Conservation (phyloP, 2,113 vertebrate genomes). For the Rhipidura dahli region DNA sequence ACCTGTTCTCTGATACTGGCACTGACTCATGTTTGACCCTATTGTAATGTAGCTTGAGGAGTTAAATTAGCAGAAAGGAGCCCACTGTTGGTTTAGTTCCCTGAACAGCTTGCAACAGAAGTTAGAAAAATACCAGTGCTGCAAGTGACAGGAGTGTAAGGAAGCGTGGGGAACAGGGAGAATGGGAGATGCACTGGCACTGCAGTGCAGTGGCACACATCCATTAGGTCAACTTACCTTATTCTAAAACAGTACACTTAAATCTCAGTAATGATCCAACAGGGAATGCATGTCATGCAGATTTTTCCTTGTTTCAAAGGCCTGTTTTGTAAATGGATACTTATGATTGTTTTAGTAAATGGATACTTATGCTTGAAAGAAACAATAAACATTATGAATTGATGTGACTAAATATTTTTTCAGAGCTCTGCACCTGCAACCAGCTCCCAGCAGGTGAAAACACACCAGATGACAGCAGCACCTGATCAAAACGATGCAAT, state of each 20-base stretch:
- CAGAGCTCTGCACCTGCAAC: slow-evolving; percentile 80
- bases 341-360: background rate
- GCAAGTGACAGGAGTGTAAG: background rate
- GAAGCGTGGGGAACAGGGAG: background rate
- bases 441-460: slow-evolving; percentile 83
- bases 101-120: background rate
- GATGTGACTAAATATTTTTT: slow-evolving; percentile 42
- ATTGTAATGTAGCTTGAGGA: background rate
- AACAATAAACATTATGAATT: background rate
- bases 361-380: background rate
- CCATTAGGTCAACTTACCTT: background rate
- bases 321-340: background rate
- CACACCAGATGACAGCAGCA: slow-evolving; percentile 78
- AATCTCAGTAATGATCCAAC: background rate
- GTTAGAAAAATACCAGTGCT: background rate
- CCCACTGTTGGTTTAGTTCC: background rate
- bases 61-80: background rate
- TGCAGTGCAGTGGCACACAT: background rate
- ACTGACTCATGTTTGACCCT: accelerated
- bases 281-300: background rate
- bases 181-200: background rate
- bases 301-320: background rate
- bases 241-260: background rate
- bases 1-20: background rate
- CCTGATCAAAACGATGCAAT: slow-evolving; percentile 86